Conservation (phyloP, 2,797 vertebrate genomes). For the Takifugu ocellatus region DNA sequence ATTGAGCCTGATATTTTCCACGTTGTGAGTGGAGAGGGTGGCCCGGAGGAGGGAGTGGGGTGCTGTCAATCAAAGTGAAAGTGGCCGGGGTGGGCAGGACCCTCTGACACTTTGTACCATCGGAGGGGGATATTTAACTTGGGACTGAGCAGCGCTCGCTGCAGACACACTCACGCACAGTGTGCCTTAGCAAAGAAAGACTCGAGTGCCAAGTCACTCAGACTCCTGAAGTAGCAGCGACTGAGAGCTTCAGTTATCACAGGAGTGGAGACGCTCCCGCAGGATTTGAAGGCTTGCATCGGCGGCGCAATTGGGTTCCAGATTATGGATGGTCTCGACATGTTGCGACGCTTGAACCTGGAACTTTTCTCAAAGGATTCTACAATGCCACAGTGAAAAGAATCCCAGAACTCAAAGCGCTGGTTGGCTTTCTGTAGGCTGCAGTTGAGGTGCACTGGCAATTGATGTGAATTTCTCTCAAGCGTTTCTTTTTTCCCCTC, state of each 20-base stretch:
- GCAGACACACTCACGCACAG: conserved; percentile 77
- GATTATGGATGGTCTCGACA: conserved; percentile 54
- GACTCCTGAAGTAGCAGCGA: conserved; percentile 69
- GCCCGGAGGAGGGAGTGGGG: conserved; percentile 37
- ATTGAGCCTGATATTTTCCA: conserved; percentile 76
- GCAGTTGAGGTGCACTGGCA: conserved; percentile 51
- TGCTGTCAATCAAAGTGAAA: conserved; percentile 79
- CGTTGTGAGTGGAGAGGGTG: conserved; percentile 59
- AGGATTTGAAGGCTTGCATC: conserved; percentile 60
- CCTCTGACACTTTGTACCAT: conserved; percentile 76
- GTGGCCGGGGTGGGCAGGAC: conserved; percentile 76
- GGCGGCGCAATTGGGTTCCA: conserved; percentile 42
- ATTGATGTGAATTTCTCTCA: conserved; percentile 34
- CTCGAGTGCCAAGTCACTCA: conserved; percentile 69
- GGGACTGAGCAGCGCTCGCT: conserved; percentile 73
- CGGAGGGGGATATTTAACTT: conserved; percentile 81
- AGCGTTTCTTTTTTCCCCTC: conserved; percentile 6
- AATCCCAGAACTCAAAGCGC: conserved; percentile 40
- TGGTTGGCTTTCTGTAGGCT: conserved; percentile 39
- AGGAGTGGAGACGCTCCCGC: conserved; percentile 58
- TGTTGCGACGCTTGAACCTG: conserved; percentile 53
- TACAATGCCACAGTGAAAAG: conserved; percentile 45
- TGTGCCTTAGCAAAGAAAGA: conserved; percentile 72
- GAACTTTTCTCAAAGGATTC: conserved; percentile 56
- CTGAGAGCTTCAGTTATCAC: conserved; percentile 69